Base-by-base conservation (phyloP, 2,888 invertebrate genomes). In the Mesoligia furuncula region DNA sequence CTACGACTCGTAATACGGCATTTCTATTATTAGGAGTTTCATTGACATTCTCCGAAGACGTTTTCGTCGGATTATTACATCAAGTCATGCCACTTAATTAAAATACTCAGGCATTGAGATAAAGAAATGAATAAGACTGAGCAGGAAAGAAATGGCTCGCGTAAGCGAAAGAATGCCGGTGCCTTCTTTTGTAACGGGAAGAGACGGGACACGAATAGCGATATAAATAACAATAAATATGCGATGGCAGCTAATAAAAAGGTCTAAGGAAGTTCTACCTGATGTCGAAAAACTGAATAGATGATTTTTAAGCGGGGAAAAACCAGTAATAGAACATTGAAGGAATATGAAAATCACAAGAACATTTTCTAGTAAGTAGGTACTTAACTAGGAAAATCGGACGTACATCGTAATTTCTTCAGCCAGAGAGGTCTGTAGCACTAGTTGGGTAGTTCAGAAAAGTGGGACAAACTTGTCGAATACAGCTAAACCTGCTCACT, bases 381-480 rank as follows among this genome's bases (percentile, higher is more conserved):
- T 62, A 36, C 17, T 51, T 11, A 42, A 20, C 24, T 65, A 36
- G 24, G 15, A 51, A 66, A 66, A 54, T 45, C 15, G 1, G 3
- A 67, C 15, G 62, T 39, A 31, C 13, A 42, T 51, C n/a, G 15
- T 13, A 48, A 73, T 82, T 85, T 85, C 27, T 61, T 61, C 31
- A 73, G 7, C n/a, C 67, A 64, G 20, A 4, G 36, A 64, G 11
- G 64, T 13, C 27, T 42, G 36, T 45, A 71, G 27, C 42, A 54
- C n/a, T 27, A 71, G 67, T 64, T 64, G 13, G 42, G 27, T 54
- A 87, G 51, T 75, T 77, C 65, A 64, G 51, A 75, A 77, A 84
- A 87, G 64, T 84, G 57, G 80, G 73, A 64, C 73, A 77, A 75
- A 77, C 77, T 75, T 76, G 79, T 79, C 61, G 36, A 76, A 45